Evolutionary conservation across 2,797 vertebrate species (phyloP).

Genomic region (Benthosema pterotum): DNA sequence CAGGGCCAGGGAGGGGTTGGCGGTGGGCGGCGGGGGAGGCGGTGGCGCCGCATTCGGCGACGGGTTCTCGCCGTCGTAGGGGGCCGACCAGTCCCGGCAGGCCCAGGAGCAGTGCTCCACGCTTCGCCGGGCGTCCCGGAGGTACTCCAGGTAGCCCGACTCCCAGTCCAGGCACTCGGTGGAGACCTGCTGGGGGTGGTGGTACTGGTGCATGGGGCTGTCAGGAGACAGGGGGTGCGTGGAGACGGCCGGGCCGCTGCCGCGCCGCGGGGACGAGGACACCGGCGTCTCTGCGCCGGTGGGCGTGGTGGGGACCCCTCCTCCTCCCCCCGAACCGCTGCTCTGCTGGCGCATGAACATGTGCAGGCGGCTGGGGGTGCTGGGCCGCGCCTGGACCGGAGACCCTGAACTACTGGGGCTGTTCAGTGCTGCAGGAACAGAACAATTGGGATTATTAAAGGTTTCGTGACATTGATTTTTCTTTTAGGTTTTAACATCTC

Average conservation of each 20-base stretch:
- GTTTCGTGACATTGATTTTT: too few species aligned
- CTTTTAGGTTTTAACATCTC: too few species aligned
- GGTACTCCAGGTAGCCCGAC: constrained; percentile 92
- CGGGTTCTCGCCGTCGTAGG: constrained; percentile 92
- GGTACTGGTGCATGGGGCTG: constrained; percentile 84
- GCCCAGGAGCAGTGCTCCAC: constrained; percentile 89
- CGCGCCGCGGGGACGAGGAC: not conserved
- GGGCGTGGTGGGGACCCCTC: constrained; percentile 47
- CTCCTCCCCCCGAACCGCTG: constrained; percentile 51
- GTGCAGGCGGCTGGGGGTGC: constrained; percentile 92
- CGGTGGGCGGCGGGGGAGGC: constrained; percentile 63
- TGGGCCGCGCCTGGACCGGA: constrained; percentile 81
- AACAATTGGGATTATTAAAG: too few species aligned
- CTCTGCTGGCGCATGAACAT: constrained; percentile 89
- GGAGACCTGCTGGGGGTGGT: constrained; percentile 34
- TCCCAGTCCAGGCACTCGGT: constrained; percentile 84
- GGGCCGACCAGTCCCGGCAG: constrained; percentile 92
- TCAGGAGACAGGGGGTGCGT: constrained; percentile 68
- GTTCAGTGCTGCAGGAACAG: constrained; percentile 72
- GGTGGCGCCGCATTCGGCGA: constrained; percentile 72
- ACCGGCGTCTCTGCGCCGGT: constrained; percentile 48
- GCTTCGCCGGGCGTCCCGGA: constrained; percentile 85
- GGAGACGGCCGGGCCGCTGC: constrained; percentile 38
- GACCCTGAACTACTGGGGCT: constrained; percentile 85
- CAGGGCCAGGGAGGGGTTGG: constrained; percentile 65